Evolutionary conservation across 2,113 vertebrate genomes (phyloP), one percentile per base, ranked within the genome.

Genomic region (Salvelinus fontinalis): DNA sequence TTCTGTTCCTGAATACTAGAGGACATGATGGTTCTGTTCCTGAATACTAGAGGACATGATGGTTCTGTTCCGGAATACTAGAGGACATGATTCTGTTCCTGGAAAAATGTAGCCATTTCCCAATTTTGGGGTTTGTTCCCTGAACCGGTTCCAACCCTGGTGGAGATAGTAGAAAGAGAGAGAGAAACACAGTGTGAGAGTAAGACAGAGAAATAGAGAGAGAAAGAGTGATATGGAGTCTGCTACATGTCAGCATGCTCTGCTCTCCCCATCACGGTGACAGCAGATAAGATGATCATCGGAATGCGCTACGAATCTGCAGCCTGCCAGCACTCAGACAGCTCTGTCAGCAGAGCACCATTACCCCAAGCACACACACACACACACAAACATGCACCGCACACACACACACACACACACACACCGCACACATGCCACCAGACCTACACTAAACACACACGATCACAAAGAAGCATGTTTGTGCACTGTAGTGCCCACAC

Each of bases 231-330:
- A 67, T 70, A 72, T 79, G 48, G 70, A 83, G 8, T 39, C 39
- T 39, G 39, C 39, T 39, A 39, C 39, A 6, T 39, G 39, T 39
- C 39, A 9, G 39, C 39, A 39, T 39, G 39, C 39, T 39, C 34
- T 39, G 34, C 7, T 39, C 39, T 39, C 8, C 39, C 39, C 39
- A 39, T 39, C 39, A 75, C 85, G 73, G 81, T 91, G 91, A 92
- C 91, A 91, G 88, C 79, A 89, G 88, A 93, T 93, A 89, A 93
- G 92, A 88, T 91, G 89, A 91, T 93, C 87, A 84, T 85, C 88
- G 72, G 79, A 91, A 89, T 71, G 75, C 65, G 81, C 87, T 84
- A 90, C 87, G 91, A 91, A 91, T 90, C 89, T 83, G 87, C 86
- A 86, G 86, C 79, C 86, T 88, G 88, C 87, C 87, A 91, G 85